Evolutionary conservation across 2,797 vertebrate genomes (phyloP).

Genomic region (Sebastes kiyomatsui): DNA sequence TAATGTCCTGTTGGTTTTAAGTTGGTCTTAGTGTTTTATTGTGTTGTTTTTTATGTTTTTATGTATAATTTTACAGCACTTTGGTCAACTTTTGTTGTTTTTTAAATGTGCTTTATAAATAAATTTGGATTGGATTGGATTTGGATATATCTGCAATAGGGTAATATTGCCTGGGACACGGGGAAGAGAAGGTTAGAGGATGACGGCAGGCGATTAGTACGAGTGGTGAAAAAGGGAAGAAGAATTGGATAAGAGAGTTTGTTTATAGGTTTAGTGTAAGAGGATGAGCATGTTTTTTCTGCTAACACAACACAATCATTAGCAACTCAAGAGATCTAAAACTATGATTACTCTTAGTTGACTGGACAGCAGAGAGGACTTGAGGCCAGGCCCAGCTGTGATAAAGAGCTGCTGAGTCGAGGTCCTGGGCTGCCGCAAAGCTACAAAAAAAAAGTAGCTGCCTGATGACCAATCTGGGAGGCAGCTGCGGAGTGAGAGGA

Average conservation of each 20-base stretch:
- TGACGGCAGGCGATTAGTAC: background rate
- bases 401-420: conserved; percentile 35
- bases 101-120: too few relatives aligned
- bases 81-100: too few relatives aligned
- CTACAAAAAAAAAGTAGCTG: conserved; percentile 48
- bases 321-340: conserved; percentile 23
- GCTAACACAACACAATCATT: conserved; percentile 26
- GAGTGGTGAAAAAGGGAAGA: background rate
- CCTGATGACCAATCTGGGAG: conserved; percentile 61
- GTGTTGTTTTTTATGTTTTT: too few relatives aligned
- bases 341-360: conserved; percentile 13
- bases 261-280: background rate
- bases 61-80: too few relatives aligned
- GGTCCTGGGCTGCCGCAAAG: conserved; percentile 18
- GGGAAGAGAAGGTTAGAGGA: background rate
- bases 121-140: too few relatives aligned
- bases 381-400: conserved; percentile 44
- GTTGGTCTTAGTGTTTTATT: too few relatives aligned
- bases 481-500: conserved; percentile 52
- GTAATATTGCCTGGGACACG: too few relatives aligned
- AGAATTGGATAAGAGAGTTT: background rate
- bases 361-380: conserved; percentile 30
- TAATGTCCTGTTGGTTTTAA: too few relatives aligned
- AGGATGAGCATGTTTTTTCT: background rate
- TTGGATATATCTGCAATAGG: too few relatives aligned